Evolutionary conservation across 2,113 vertebrate genomes (phyloP).

Genomic region (Pseudorasbora parva): DNA sequence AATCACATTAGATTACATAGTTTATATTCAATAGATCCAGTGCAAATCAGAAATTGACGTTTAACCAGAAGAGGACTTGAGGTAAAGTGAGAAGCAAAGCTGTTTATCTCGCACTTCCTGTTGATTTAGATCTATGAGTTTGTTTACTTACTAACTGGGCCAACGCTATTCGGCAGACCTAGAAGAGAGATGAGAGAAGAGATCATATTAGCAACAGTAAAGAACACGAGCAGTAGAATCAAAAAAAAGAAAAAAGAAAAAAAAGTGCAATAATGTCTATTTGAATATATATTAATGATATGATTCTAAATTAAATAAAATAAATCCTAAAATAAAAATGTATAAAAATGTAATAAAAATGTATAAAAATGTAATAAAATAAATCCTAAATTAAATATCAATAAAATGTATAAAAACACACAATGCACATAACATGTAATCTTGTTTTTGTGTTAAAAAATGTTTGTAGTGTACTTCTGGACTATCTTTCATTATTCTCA

Average conservation of each 20-base stretch:
- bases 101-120: constrained; percentile 78
- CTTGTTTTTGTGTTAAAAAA: too few relatives aligned
- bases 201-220: not conserved
- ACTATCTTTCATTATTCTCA: not conserved
- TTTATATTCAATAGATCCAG: not conserved
- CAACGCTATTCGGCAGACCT: constrained; percentile 96
- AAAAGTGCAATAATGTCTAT: too few relatives aligned
- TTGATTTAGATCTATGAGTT: constrained; percentile 62
- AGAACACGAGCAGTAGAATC: constrained; percentile 64
- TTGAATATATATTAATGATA: too few relatives aligned
- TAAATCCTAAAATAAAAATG: too few relatives aligned
- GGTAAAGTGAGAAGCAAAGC: constrained; percentile 76
- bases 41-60: constrained; percentile 85
- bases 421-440: not conserved
- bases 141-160: constrained; percentile 98
- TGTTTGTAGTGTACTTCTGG: not conserved
- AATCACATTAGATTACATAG: not conserved
- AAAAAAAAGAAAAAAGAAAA: constrained; percentile 41
- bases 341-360: too few relatives aligned
- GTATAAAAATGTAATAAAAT: too few relatives aligned
- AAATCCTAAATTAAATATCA: too few relatives aligned
- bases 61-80: constrained; percentile 77
- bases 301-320: too few relatives aligned
- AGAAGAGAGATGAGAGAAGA: constrained; percentile 67
- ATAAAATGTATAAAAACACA: not conserved